Evolutionary conservation across 2,113 vertebrate species (phyloP).

Genomic region (Hemiprocne comata): DNA sequence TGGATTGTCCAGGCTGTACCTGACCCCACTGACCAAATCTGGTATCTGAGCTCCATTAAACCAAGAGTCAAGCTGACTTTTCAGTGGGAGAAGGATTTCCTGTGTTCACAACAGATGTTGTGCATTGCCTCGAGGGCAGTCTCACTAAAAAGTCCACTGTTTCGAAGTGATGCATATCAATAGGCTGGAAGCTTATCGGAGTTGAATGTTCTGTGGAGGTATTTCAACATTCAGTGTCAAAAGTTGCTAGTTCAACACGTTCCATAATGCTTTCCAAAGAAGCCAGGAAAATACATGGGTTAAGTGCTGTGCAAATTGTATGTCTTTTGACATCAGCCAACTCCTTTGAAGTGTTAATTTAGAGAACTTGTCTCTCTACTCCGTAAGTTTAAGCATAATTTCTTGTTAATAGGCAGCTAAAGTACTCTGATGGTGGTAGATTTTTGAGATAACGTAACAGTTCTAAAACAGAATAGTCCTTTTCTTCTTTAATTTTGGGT

Average conservation of each 20-base stretch:
- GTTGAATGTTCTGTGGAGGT: neutral
- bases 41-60: neutral
- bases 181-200: neutral
- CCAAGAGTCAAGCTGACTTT: neutral
- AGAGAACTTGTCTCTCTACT: neutral
- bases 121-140: neutral
- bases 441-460: neutral
- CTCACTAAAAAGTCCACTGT: neutral
- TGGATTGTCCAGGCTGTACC: neutral
- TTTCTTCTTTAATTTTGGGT: neutral
- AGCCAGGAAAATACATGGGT: neutral
- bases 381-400: neutral
- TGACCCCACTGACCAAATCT: neutral
- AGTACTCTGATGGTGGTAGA: neutral
- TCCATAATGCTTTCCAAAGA: neutral
- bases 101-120: neutral
- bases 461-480: neutral
- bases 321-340: neutral
- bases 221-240: neutral
- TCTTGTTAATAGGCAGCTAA: neutral
- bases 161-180: neutral
- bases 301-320: neutral
- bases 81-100: neutral
- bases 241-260: neutral
- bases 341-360: neutral